Percentiles rank a stretch among this genome's conserved stretches.
phyloP scores from a whole-genome alignment of 2,888 invertebrate genomes.

The Pandemis cinnamomeana region DNA sequence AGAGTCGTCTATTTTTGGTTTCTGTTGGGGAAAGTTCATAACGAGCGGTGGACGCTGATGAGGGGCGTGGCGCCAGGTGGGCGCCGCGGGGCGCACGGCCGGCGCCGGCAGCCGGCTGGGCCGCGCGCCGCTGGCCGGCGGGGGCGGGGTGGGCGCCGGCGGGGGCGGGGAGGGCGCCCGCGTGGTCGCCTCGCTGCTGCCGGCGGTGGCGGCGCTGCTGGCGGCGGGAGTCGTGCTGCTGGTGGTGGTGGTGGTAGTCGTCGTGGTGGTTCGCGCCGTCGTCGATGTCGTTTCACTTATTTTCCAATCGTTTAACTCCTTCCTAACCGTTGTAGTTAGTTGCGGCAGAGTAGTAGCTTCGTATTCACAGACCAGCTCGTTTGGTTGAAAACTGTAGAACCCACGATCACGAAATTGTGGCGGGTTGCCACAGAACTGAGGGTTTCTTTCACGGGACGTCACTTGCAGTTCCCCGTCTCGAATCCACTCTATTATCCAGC shows the following conservation, averaged over 20 bases:
- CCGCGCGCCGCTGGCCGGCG: constrained; percentile 60
- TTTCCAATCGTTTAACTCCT: constrained; percentile 56
- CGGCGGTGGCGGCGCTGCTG: constrained; percentile 52
- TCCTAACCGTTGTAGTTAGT: constrained; percentile 54
- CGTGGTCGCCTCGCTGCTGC: constrained; percentile 52
- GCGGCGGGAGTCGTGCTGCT: constrained; percentile 49
- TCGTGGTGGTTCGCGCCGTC: constrained; percentile 49
- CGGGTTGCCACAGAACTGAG: constrained; percentile 96
- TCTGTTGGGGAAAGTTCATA: constrained; percentile 88
- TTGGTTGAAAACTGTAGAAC: constrained; percentile 94
- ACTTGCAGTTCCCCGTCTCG: constrained; percentile 94
- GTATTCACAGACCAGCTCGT: constrained; percentile 87
- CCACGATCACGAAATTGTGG: constrained; percentile 90
- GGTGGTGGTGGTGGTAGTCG: constrained; percentile 53
- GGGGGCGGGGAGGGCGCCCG: background rate
- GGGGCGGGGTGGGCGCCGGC: constrained; percentile 34
- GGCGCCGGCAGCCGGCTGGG: constrained; percentile 62
- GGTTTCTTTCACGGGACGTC: constrained; percentile 95
- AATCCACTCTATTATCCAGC: constrained; percentile 97
- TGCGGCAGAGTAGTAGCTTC: constrained; percentile 61
- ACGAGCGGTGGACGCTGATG: constrained; percentile 89
- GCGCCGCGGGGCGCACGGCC: constrained; percentile 71
- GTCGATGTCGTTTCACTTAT: constrained; percentile 50
- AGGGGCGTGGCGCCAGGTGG: constrained; percentile 78
- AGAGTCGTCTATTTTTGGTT: constrained; percentile 86